A percentile compares a stretch with the other conserved stretches of the same genome.
These are phyloP conservation scores for Hirudo medicinalis DNA, from an alignment of 1,140 invertebrate species.

Conservation along the genomic window DNA sequence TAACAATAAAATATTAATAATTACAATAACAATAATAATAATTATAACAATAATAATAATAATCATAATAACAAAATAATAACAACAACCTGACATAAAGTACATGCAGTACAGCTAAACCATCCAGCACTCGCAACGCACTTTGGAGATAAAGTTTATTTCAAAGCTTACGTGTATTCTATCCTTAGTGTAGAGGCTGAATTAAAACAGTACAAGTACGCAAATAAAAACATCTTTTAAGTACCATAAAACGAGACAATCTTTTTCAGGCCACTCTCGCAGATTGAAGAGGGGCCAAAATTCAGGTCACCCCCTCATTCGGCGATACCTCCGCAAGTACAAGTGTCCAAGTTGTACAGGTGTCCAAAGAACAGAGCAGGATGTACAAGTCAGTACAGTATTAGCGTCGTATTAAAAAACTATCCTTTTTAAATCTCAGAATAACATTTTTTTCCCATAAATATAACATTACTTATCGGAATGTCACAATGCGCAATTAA, in stretches of 20 bases:
- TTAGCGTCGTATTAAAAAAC: no score
- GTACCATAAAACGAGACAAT: background rate
- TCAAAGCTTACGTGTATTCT: background rate
- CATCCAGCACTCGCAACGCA: no score
- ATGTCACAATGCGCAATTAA: no score
- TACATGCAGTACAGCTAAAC: no score
- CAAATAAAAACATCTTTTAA: no score
- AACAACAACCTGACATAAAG: no score
- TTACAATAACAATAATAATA: background rate
- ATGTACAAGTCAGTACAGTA: background rate
- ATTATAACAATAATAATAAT: background rate
- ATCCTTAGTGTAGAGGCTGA: background rate
- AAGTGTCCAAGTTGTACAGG: background rate
- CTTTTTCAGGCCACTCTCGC: no score
- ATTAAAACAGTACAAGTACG: no score
- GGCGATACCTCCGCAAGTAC: background rate
- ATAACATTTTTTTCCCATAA: no score
- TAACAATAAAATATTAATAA: background rate
- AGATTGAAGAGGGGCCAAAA: background rate
- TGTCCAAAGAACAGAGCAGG: background rate
- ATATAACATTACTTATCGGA: no score
- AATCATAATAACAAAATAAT: background rate
- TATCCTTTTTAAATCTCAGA: no score
- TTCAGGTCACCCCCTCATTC: background rate
- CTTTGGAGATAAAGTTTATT: no score